Percentiles rank a stretch among this genome's conserved stretches.
These are phyloP conservation scores for Origma solitaria DNA, from an alignment of 2,113 vertebrate species.

Conservation along the genomic window DNA sequence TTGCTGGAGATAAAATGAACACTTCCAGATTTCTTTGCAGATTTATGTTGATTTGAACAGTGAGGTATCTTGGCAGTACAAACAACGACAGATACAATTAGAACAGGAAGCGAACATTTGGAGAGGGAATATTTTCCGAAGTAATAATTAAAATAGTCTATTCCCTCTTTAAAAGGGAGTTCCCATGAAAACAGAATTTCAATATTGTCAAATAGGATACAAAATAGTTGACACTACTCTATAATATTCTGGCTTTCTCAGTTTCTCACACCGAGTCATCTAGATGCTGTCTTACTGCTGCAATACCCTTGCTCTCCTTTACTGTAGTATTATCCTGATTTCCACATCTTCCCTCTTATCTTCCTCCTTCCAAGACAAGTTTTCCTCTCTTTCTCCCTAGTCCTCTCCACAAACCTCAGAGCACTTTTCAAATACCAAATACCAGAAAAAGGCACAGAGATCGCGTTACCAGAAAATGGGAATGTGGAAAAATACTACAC, in stretches of 20 bases:
- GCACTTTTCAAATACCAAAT: background rate
- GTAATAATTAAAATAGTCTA: background rate
- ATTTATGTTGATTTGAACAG: background rate
- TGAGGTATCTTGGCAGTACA: background rate
- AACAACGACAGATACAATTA: background rate
- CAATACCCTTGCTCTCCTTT: background rate
- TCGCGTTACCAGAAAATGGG: background rate
- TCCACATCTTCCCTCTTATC: background rate
- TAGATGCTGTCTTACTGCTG: background rate
- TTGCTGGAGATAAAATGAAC: background rate
- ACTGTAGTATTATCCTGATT: background rate
- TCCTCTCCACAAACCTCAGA: background rate
- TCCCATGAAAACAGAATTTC: background rate
- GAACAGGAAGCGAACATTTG: background rate
- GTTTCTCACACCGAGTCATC: background rate
- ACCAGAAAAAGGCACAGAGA: background rate
- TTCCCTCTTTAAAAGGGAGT: background rate
- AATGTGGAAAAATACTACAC: rapidly evolving
- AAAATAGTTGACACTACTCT: background rate
- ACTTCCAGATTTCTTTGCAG: background rate
- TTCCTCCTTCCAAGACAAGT: background rate
- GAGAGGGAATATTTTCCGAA: background rate
- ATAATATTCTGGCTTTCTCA: background rate
- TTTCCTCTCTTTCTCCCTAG: background rate
- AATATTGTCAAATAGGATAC: background rate